These are phyloP conservation scores for Marmota monax DNA, from an alignment of 2,113 vertebrate genomes.

Conservation along the genomic window DNA sequence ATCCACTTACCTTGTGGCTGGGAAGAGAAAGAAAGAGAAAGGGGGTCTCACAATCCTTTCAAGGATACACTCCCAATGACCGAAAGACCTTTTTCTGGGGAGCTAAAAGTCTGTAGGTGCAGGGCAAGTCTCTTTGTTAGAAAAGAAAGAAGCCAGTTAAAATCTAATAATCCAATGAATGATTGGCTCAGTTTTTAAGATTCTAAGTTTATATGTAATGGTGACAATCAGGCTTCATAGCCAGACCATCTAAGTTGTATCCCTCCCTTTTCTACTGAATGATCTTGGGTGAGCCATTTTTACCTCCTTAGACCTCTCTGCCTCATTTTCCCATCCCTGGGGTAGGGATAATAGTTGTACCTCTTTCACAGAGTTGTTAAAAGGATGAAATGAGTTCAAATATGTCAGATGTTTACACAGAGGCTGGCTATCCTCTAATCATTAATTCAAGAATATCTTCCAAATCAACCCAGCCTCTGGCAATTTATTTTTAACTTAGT, in stretches of 20 bases:
- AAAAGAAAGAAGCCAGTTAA: neutral
- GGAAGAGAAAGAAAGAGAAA: neutral
- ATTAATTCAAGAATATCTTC: neutral
- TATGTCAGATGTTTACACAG: neutral
- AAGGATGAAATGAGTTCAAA: neutral
- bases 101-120: neutral
- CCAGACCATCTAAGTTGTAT: neutral
- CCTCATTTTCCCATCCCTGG: neutral
- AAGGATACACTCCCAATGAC: neutral
- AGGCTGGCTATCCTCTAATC: neutral
- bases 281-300: neutral
- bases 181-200: slow-evolving; percentile 11
- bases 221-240: neutral
- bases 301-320: neutral
- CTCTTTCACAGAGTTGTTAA: neutral
- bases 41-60: neutral
- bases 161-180: neutral
- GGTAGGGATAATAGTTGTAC: neutral
- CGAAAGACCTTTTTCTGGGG: neutral
- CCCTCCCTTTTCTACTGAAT: neutral
- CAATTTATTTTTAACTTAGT: slow-evolving; percentile 29
- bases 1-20: neutral
- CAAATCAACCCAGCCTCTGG: neutral
- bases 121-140: neutral
- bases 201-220: neutral